Percentiles rank a stretch among this genome's conserved stretches.
Evolutionary conservation across 1,140 invertebrate species (phyloP).

Genomic region (Habropoda laboriosa): DNA sequence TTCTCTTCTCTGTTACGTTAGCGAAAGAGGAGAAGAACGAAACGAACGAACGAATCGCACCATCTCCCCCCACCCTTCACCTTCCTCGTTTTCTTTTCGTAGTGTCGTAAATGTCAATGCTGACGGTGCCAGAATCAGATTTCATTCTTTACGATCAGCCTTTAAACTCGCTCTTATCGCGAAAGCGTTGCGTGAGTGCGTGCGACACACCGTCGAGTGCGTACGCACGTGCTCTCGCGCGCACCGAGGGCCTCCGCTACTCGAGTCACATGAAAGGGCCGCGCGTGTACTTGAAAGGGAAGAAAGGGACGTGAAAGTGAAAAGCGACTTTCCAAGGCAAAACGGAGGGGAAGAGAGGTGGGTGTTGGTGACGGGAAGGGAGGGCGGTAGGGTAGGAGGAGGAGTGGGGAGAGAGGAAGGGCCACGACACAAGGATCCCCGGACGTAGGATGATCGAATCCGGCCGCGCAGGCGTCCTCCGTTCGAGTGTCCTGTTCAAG

Average conservation of each 20-base stretch:
- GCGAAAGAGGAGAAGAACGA: neutral
- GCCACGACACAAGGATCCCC: constrained; percentile 55
- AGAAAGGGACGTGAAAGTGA: constrained; percentile 78
- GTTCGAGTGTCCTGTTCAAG: constrained; percentile 73
- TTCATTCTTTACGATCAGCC: constrained; percentile 63
- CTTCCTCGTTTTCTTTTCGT: too few relatives aligned
- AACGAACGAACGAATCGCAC: neutral
- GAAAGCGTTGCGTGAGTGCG: constrained; percentile 43
- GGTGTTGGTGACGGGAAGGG: too few relatives aligned
- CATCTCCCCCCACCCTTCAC: too few relatives aligned
- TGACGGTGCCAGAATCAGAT: constrained; percentile 36
- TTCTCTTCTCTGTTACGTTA: too few relatives aligned
- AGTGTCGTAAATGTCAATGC: constrained; percentile 23
- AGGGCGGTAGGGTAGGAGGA: too few relatives aligned
- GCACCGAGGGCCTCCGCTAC: constrained; percentile 30
- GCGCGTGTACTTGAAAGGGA: constrained; percentile 60
- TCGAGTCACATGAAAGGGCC: constrained; percentile 37
- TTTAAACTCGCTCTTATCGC: constrained; percentile 68
- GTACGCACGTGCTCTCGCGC: constrained; percentile 38
- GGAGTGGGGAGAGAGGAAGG: neutral
- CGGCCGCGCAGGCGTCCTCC: constrained; percentile 65
- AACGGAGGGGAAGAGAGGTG: constrained; percentile 54
- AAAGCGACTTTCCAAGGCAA: constrained; percentile 77
- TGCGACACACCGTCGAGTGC: constrained; percentile 30
- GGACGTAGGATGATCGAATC: constrained; percentile 73